Conservation (phyloP, 1,140 invertebrate genomes). For the Zaprionus africanus region DNA sequence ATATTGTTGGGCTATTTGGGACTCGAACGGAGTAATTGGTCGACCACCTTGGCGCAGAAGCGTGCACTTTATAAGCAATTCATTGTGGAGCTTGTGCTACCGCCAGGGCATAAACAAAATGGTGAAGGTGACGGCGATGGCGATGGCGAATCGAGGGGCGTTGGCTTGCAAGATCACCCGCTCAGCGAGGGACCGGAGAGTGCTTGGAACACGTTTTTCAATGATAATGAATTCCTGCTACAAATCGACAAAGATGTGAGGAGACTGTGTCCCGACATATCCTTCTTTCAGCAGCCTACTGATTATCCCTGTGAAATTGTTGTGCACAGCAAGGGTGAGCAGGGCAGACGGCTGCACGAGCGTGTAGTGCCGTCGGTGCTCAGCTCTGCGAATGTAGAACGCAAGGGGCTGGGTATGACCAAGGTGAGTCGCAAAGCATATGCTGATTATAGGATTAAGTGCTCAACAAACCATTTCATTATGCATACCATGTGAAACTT, state of each 20-base stretch:
- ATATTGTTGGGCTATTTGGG: slow-evolving; percentile 93
- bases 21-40: slow-evolving; percentile 87
- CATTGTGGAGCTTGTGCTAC: slow-evolving; percentile 93
- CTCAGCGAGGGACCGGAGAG: slow-evolving; percentile 97
- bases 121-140: slow-evolving; percentile 84
- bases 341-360: slow-evolving; percentile 90
- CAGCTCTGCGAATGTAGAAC: slow-evolving; percentile 94
- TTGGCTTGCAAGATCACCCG: slow-evolving; percentile 90
- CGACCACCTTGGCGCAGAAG: slow-evolving; percentile 88
- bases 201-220: slow-evolving; percentile 96
- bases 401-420: slow-evolving; percentile 94
- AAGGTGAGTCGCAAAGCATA: slow-evolving; percentile 87
- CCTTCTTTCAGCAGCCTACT: slow-evolving; percentile 96
- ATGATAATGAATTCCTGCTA: slow-evolving; percentile 96
- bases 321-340: slow-evolving; percentile 89
- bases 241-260: slow-evolving; percentile 99
- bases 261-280: slow-evolving; percentile 97
- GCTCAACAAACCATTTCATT: slow-evolving; percentile 32
- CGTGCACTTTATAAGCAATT: slow-evolving; percentile 92
- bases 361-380: slow-evolving; percentile 94
- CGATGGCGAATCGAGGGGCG: slow-evolving; percentile 61
- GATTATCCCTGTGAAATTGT: slow-evolving; percentile 93
- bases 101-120: slow-evolving; percentile 88
- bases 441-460: slow-evolving; percentile 1
- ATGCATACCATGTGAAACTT: slow-evolving; percentile 49